Base-by-base conservation (phyloP, 2,888 invertebrate species). In the Brenthis hecate region DNA sequence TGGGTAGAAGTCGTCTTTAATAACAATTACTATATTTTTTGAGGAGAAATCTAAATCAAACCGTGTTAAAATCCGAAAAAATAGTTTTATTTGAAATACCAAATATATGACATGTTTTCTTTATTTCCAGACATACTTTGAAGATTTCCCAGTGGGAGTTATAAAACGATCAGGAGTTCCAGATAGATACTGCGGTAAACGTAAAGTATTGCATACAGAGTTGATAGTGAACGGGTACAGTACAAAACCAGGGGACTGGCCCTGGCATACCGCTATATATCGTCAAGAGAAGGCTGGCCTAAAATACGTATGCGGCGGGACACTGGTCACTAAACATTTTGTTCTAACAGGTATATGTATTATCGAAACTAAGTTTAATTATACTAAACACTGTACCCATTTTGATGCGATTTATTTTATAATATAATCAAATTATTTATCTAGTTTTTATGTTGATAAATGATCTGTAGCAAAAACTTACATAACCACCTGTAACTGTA, bases 231-330 rank as follows among this genome's bases (percentile, higher is more conserved):
- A 80, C 43, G 89, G 88, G 0, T 70, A 72, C 4, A 75, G 80
- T 0, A 84, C 88, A 0, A 83, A 84, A 57, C 81, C 86, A 3
- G 90, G 89, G 3, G 87, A 89, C 66, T 91, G 88, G 88, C 89
- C 90, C 0, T 91, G 90, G 89, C 90, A 89, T 72, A 83, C 77
- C 0, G 90, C 88, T 0, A 66, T 91, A 36, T 85, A 84, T 54
- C 80, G 78, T 55, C 65, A 81, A 0, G 76, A 83, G 13, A 75
- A 76, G 19, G 65, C 73, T 0, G 68, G 69, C 0, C 72, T 84
- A 3, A 81, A 77, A 47, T 89, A 87, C 58, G 85, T 82, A 8
- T 91, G 90, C 70, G 89, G 89, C 2, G 89, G 89, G 3, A 86
- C 86, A 5, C 69, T 91, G 65, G 64, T 90, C 3, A 81, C 83